These are phyloP conservation scores for mouse (Mus musculus) DNA, from an alignment of 2,113 vertebrate genomes.

Conservation along the genomic window DNA sequence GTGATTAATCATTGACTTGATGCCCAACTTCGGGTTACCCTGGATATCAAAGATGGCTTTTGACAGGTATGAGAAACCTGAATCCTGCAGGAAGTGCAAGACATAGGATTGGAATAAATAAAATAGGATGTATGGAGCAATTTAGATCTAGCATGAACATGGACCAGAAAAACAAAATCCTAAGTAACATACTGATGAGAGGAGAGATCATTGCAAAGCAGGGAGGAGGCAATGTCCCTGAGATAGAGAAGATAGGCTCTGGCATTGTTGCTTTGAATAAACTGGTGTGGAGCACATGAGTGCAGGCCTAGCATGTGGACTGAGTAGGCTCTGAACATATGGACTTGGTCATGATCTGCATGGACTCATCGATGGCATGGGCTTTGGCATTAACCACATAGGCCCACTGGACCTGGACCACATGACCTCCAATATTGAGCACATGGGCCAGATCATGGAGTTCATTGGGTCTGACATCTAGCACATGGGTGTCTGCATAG, in stretches of 20 bases:
- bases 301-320: no score
- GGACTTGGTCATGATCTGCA: not conserved
- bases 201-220: not conserved
- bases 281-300: not conserved
- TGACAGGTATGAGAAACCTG: not conserved
- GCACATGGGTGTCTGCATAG: no score
- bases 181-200: no score
- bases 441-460: no score
- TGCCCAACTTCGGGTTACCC: no score
- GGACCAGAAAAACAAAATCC: no score
- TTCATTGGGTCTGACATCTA: no score
- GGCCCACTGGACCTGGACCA: no score
- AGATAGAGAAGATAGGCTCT: not conserved
- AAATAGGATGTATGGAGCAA: not conserved
- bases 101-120: not conserved
- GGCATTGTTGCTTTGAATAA: not conserved
- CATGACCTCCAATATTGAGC: no score
- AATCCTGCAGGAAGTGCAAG: not conserved
- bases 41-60: no score
- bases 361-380: no score
- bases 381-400: not conserved
- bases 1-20: no score
- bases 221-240: not conserved
- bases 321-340: not conserved
- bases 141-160: not conserved